These are phyloP conservation scores for Lepus americanus DNA, from an alignment of 2,113 vertebrate species.

Conservation along the genomic window DNA sequence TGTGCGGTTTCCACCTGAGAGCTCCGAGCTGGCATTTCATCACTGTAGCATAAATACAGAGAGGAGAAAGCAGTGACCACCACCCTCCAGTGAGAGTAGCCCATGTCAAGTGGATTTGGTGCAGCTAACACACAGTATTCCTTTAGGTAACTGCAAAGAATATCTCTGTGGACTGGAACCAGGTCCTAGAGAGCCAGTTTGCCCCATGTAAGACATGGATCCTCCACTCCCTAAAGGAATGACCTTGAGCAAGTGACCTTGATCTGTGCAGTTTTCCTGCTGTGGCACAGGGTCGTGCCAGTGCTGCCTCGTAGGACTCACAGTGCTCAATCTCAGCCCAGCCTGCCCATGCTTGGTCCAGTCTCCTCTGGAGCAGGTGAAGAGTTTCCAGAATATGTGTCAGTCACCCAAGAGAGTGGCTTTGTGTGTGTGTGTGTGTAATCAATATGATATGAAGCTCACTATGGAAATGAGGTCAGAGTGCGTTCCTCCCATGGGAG, in stretches of 20 bases:
- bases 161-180: neutral
- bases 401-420: neutral
- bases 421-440: neutral
- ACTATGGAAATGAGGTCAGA: no score
- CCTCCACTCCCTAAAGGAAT: neutral
- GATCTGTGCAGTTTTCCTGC: neutral
- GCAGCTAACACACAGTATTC: fast-evolving
- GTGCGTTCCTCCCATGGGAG: no score
- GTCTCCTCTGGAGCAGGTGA: neutral
- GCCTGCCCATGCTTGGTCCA: no score
- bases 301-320: neutral
- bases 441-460: neutral
- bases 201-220: neutral
- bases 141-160: neutral
- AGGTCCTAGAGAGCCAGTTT: neutral
- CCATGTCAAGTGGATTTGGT: no score
- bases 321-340: neutral
- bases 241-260: neutral
- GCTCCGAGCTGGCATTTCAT: neutral
- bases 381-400: neutral
- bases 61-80: no score
- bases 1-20: fast-evolving
- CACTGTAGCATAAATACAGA: neutral
- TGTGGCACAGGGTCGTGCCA: neutral
- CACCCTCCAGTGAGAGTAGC: neutral